Conservation (phyloP, 2,888 invertebrate genomes). For the Drosophila maculinotata region DNA sequence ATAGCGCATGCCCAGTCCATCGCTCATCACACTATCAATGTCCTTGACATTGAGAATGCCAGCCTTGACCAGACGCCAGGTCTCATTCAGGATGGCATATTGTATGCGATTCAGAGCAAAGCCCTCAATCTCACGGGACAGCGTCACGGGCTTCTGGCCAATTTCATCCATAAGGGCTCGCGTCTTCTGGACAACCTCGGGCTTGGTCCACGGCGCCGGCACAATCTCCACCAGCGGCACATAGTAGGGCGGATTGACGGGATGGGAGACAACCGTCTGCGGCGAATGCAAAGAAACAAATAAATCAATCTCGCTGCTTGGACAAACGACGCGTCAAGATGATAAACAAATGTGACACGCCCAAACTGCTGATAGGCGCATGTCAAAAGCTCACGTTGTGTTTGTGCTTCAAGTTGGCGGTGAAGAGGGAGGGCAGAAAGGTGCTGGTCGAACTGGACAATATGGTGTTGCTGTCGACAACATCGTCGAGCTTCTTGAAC, state of each 20-base stretch:
- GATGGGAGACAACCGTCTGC: slow-evolving; percentile 91
- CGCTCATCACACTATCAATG: slow-evolving; percentile 96
- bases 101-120: slow-evolving; percentile 98
- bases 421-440: slow-evolving; percentile 94
- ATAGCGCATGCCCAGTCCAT: slow-evolving; percentile 97
- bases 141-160: slow-evolving; percentile 95
- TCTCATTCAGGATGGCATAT: slow-evolving; percentile 96
- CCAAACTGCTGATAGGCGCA: too few species aligned
- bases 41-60: slow-evolving; percentile 95
- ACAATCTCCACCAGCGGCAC: slow-evolving; percentile 97
- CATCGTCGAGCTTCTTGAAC: slow-evolving; percentile 91
- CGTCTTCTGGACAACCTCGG: slow-evolving; percentile 90
- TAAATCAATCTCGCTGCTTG: slow-evolving; percentile 13
- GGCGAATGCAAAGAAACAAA: background rate
- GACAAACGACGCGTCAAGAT: too few species aligned
- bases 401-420: slow-evolving; percentile 91
- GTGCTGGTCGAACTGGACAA: slow-evolving; percentile 97
- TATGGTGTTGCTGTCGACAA: slow-evolving; percentile 91
- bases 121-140: slow-evolving; percentile 94
- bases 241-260: slow-evolving; percentile 98
- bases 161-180: slow-evolving; percentile 93
- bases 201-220: slow-evolving; percentile 96
- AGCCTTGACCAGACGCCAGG: slow-evolving; percentile 94
- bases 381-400: slow-evolving; percentile 85
- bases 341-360: too few species aligned